Conservation (phyloP, 2,113 vertebrate genomes). For the Noctilio leporinus region DNA sequence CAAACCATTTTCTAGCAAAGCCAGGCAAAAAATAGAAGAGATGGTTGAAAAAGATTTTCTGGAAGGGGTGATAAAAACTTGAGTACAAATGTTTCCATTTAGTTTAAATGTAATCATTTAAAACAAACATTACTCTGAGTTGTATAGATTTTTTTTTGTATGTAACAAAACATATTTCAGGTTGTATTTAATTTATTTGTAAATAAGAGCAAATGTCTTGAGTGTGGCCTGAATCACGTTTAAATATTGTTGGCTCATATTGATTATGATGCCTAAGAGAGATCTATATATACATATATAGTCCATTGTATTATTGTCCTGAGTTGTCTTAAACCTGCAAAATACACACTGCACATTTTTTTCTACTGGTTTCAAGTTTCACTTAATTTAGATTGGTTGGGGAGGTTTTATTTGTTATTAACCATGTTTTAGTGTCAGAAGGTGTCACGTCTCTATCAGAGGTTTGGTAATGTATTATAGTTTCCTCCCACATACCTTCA, state of each 20-base stretch:
- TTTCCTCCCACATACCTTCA: background rate
- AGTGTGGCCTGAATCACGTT: constrained; percentile 86
- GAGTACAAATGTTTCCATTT: constrained; percentile 69
- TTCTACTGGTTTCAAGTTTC: constrained; percentile 69
- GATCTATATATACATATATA: constrained; percentile 53
- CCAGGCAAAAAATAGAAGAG: constrained; percentile 96
- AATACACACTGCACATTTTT: constrained; percentile 81
- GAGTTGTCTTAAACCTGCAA: constrained; percentile 74
- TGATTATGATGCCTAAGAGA: constrained; percentile 82
- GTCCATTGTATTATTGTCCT: constrained; percentile 77
- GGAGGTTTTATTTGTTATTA: background rate
- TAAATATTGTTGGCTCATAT: constrained; percentile 83
- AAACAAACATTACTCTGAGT: constrained; percentile 64
- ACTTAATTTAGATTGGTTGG: constrained; percentile 37
- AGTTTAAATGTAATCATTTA: constrained; percentile 70
- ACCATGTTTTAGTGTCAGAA: background rate
- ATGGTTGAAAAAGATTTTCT: constrained; percentile 99
- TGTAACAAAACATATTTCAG: constrained; percentile 85
- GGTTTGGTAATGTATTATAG: background rate
- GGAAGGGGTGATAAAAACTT: constrained; percentile 95
- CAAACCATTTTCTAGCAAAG: constrained; percentile 93
- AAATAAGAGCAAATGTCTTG: constrained; percentile 89
- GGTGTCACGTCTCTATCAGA: background rate
- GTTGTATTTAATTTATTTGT: constrained; percentile 96
- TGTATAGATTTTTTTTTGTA: constrained; percentile 84